Percentiles rank a stretch among this genome's conserved stretches.
Conservation (phyloP, 2,113 vertebrate species). For the Setophaga petechia region DNA sequence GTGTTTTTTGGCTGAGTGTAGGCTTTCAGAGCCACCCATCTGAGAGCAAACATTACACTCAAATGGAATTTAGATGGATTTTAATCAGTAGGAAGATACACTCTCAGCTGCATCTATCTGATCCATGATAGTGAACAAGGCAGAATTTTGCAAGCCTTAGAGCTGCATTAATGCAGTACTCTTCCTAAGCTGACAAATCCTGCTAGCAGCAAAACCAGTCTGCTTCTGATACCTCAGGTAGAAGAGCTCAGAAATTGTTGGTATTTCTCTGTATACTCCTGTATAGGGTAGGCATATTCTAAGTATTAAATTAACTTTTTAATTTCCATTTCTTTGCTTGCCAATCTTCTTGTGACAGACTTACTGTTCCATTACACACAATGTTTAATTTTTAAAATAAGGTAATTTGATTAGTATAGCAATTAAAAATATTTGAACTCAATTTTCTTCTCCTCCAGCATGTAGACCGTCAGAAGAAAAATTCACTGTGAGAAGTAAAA, state of each 20-base stretch:
- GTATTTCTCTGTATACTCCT: background rate
- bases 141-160: background rate
- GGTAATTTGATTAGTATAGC: background rate
- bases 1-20: background rate
- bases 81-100: background rate
- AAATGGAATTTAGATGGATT: background rate
- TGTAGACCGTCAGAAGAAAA: background rate
- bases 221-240: background rate
- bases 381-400: background rate
- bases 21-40: background rate
- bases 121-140: background rate
- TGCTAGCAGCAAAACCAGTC: background rate
- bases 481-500: background rate
- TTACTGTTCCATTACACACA: background rate
- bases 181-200: background rate
- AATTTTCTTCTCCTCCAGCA: background rate
- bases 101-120: background rate
- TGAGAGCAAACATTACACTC: background rate
- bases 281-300: background rate
- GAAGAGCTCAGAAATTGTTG: background rate
- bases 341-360: rapidly evolving
- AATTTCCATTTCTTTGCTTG: background rate
- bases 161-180: background rate
- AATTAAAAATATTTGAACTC: background rate
- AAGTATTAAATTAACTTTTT: background rate